Base-by-base conservation (phyloP, 2,888 invertebrate species). In the Vesta saturnalis region DNA sequence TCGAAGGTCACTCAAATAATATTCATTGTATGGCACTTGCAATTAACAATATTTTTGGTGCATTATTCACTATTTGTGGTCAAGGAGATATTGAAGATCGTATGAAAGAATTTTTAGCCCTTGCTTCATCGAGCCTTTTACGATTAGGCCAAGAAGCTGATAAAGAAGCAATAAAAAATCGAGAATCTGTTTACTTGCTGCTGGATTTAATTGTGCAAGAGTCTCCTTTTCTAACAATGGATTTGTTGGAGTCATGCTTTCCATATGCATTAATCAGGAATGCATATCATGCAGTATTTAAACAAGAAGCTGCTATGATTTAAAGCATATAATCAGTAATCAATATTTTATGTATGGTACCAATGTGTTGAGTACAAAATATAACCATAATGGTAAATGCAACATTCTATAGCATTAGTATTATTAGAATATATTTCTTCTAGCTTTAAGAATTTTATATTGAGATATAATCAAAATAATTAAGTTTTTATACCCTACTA, bases 161-260 rank as follows among this genome's bases (percentile, higher is more conserved):
- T 78, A 96, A 94, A 82, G 99, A 99, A 82, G 92, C 92, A 0
- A 95, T 94, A 22, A 94, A 91, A 79, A 97, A 99, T 85, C 88
- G 99, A 59, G 99, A 99, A 83, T 97, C 98, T 0, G 95, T 99
- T 43, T 99, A 99, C 85, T 89, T 99, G 63, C 87, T 99, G 30
- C 87, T 99, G 1, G 98, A 99, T 85, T 92, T 97, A 86, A 96
- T 99, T 82, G 99, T 99, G 47, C 96, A 98, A 83, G 96, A 98
- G 83, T 99, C 97, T 12, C 97, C 98, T 12, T 99, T 97, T 86
- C 88, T 99, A 19, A 99, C 99, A 0, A 98, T 98, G 97, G 99
- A 99, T 86, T 88, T 99, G 73, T 85, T 99, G 74, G 99, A 99
- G 84, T 97, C 97, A 10, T 99, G 99, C 85, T 99, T 99, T 85